phyloP scores from a whole-genome alignment of 1,140 invertebrate genomes.

The Vollenhovia emeryi region DNA sequence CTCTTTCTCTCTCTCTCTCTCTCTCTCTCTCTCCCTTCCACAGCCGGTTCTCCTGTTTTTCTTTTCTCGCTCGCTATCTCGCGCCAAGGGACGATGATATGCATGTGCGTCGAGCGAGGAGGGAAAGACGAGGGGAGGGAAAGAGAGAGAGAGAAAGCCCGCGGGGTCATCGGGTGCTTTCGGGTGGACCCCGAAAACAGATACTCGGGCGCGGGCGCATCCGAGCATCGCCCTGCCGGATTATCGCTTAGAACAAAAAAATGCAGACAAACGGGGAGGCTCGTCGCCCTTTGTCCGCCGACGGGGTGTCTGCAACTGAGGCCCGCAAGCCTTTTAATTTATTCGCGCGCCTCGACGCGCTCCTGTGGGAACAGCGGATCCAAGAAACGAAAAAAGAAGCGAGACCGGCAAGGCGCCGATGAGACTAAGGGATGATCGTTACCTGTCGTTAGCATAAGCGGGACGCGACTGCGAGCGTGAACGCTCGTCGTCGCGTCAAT shows the following conservation, averaged over 20 bases:
- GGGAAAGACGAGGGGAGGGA: not conserved
- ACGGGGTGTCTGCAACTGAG: not conserved
- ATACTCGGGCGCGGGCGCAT: constrained; percentile 60
- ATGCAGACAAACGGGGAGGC: constrained; percentile 30
- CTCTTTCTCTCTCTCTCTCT: not conserved
- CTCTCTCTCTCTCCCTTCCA: constrained; percentile 35
- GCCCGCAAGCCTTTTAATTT: constrained; percentile 63
- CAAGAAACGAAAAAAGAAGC: constrained; percentile 38
- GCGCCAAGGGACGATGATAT: constrained; percentile 65
- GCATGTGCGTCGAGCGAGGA: constrained; percentile 48
- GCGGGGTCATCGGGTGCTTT: constrained; percentile 35
- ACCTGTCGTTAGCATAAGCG: not conserved
- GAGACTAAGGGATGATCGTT: constrained; percentile 16
- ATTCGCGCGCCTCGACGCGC: constrained; percentile 53
- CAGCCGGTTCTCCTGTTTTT: constrained; percentile 57
- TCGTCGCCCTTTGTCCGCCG: not conserved
- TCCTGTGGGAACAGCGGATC: constrained; percentile 59
- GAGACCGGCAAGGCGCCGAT: not conserved
- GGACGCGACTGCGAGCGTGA: too few relatives aligned
- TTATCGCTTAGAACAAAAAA: constrained; percentile 70
- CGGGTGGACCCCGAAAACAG: constrained; percentile 11
- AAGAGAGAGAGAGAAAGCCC: not conserved
- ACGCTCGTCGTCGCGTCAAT: not conserved
- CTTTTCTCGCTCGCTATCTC: not conserved
- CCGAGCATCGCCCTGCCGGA: constrained; percentile 65